Evolutionary conservation across 2,113 vertebrate genomes (phyloP), one percentile per base, ranked within the genome.

Genomic region (Mus pahari): DNA sequence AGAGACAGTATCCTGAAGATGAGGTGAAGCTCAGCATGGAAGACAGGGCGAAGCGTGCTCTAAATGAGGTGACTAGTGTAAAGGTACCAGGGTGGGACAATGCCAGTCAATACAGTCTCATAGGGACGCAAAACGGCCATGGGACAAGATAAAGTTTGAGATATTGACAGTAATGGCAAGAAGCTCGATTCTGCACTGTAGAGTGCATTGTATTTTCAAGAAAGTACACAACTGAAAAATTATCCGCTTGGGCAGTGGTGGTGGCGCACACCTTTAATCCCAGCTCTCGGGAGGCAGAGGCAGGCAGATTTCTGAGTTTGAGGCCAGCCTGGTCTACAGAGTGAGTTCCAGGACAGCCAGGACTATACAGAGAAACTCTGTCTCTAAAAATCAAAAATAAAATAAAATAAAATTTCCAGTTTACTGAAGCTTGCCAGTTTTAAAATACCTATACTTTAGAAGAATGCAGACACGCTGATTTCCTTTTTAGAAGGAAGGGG

Each of bases 191-290:
- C 86, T 94, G 36, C 36, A 6, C 5, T 91, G 13, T 26, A 83
- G 71, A 89, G 19, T 16, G 42, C 31, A 36, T 26, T 91, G 28
- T 68, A 95, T 92, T 94, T 86, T 78, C 19, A 92, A 88, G 55
- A 39, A 93, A 14, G 1, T 73, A 31, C n/a, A 42, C 39, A 75
- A 55, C 66, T 95, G 82, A 20, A 68, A 88, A 91, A 62, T 66
- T 58, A 90, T 39, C 16, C 14, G 70, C 70, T 79, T 53, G 53
- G 53, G 11, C 53, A 53, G 53, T 53, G 53, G 53, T 53, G 53
- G 53, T 53, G 53, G 53, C 13, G 53, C 12, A 53, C 9, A 12
- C 53, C 53, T 53, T 53, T 53, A 53, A 53, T 53, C 50, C 50
- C 50, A 53, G 50, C 11, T 2, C 53, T 53, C 13, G 53, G 11